Evolutionary conservation across 2,797 vertebrate genomes (phyloP).

Genomic region (Macropodus opercularis): DNA sequence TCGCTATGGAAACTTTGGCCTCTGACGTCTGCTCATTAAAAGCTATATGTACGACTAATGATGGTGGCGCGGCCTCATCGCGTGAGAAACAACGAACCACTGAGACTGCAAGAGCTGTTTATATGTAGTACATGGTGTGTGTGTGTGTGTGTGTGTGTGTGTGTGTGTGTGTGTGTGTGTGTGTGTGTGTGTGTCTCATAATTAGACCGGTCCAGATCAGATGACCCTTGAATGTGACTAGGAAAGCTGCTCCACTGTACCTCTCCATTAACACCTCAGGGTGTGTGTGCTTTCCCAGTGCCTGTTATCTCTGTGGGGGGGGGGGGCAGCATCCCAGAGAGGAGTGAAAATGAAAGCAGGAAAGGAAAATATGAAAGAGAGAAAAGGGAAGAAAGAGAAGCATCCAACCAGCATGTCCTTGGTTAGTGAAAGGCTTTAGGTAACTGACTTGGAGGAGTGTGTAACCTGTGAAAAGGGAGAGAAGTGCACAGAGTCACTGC

Average conservation of each 20-base stretch:
- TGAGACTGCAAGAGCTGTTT: slow-evolving; percentile 44
- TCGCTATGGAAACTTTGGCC: slow-evolving; percentile 67
- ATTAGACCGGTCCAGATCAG: slow-evolving; percentile 65
- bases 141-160: slow-evolving; percentile 7
- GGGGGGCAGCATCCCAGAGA: neutral
- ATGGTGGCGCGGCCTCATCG: slow-evolving; percentile 35
- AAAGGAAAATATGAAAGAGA: slow-evolving; percentile 13
- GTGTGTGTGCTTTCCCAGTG: slow-evolving; percentile 17
- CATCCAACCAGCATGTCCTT: slow-evolving; percentile 31
- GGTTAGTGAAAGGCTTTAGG: slow-evolving; percentile 32
- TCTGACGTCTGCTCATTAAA: slow-evolving; percentile 47
- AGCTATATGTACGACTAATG: slow-evolving; percentile 45
- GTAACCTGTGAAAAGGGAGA: slow-evolving; percentile 41
- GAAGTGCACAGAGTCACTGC: slow-evolving; percentile 29
- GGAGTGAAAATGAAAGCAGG: slow-evolving; percentile 29
- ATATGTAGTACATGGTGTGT: neutral
- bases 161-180: neutral
- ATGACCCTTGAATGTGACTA: slow-evolving; percentile 45
- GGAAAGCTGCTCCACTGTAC: slow-evolving; percentile 44
- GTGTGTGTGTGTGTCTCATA: slow-evolving; percentile 49
- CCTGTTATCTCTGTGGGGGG: slow-evolving; percentile 18
- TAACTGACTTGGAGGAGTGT: slow-evolving; percentile 47
- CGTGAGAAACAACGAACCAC: slow-evolving; percentile 49
- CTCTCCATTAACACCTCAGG: slow-evolving; percentile 72
- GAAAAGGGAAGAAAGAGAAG: slow-evolving; percentile 12